Percentiles rank a stretch among this genome's conserved stretches.
Conservation (phyloP, 2,888 invertebrate genomes). For the Chloromyia formosa region DNA sequence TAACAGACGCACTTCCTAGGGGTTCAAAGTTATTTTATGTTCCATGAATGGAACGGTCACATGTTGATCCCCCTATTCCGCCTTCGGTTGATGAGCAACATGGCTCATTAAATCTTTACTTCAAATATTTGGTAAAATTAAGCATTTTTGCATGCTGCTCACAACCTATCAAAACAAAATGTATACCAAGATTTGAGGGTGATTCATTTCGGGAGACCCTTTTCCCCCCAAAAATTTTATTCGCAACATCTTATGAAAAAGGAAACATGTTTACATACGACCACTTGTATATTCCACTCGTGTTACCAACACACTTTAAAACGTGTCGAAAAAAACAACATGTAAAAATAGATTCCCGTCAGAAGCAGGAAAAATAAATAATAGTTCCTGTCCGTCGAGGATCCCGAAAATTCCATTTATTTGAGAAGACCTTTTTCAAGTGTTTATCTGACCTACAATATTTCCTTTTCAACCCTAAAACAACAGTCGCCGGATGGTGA, state of each 20-base stretch:
- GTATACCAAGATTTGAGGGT: no score
- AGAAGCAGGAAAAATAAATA: constrained; percentile 7
- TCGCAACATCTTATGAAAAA: neutral
- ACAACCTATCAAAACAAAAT: no score
- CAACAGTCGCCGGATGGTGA: constrained; percentile 11
- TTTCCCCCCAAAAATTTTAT: no score
- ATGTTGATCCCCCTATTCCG: no score
- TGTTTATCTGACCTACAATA: constrained; percentile 34
- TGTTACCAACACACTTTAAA: neutral
- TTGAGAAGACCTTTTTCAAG: constrained; percentile 25
- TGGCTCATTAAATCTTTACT: no score
- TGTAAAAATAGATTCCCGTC: constrained; percentile 1
- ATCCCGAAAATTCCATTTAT: constrained; percentile 33
- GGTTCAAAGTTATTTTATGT: no score
- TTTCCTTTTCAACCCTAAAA: constrained; percentile 38
- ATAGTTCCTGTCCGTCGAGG: constrained; percentile 6
- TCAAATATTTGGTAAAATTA: no score
- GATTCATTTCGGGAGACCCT: no score
- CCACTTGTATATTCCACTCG: neutral
- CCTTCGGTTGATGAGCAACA: no score
- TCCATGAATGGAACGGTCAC: no score
- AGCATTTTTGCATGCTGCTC: no score
- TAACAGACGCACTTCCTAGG: no score
- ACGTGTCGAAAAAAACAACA: neutral
- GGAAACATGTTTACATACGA: constrained; percentile 5